phyloP scores from a whole-genome alignment of 2,797 vertebrate species.

The Eupleurogrammus muticus region DNA sequence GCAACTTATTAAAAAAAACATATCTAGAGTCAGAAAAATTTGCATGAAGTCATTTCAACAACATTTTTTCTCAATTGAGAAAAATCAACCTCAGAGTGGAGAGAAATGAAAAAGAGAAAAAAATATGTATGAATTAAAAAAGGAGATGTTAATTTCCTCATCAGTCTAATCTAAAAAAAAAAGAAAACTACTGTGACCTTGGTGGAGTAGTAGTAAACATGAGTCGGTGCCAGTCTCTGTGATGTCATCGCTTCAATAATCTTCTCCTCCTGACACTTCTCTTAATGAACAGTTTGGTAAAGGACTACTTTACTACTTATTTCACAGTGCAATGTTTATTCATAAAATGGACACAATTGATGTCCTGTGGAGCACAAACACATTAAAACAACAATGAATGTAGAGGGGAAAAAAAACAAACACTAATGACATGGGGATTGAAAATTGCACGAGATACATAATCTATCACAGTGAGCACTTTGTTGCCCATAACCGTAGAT shows the following conservation, averaged over 20 bases:
- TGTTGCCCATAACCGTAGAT: background rate
- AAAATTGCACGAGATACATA: background rate
- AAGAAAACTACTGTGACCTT: constrained; percentile 28
- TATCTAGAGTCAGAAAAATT: too few species aligned
- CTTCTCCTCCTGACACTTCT: background rate
- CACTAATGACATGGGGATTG: constrained; percentile 8
- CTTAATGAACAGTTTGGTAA: background rate
- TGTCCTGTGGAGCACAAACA: background rate
- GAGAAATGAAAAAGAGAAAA: too few species aligned
- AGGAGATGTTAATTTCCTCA: too few species aligned
- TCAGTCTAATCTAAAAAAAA: too few species aligned
- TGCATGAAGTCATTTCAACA: too few species aligned
- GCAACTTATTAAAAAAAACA: too few species aligned
- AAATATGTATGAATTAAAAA: too few species aligned
- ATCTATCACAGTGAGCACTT: background rate
- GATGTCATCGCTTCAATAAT: constrained; percentile 29
- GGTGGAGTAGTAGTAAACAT: constrained; percentile 37
- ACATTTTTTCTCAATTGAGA: too few species aligned
- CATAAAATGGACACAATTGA: background rate
- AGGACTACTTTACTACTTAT: background rate
- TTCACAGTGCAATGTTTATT: constrained; percentile 9
- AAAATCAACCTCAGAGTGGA: too few species aligned
- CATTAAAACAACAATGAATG: constrained; percentile 15
- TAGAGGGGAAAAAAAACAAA: background rate
- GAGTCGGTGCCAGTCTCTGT: constrained; percentile 19